Percentiles rank a stretch among this genome's conserved stretches.
These are phyloP conservation scores for Brassicogethes aeneus DNA, from an alignment of 2,888 invertebrate genomes.

Conservation along the genomic window DNA sequence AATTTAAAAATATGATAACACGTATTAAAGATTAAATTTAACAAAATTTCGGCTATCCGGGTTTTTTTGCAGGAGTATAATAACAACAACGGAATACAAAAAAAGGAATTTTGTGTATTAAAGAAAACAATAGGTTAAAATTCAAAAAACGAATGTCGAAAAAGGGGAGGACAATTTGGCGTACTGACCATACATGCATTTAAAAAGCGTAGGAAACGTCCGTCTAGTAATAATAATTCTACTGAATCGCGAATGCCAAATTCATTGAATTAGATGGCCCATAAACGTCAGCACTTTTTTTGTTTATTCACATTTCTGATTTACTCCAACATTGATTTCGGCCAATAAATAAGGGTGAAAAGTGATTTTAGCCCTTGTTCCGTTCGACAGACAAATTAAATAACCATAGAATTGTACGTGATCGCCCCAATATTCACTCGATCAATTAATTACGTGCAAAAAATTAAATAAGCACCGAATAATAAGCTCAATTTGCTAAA, in stretches of 20 bases:
- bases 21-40: too few relatives aligned
- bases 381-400: conserved; percentile 26
- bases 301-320: conserved; percentile 30
- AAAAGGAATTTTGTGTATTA: too few relatives aligned
- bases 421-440: conserved; percentile 19
- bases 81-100: too few relatives aligned
- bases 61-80: too few relatives aligned
- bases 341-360: conserved; percentile 37
- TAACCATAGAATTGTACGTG: conserved; percentile 24
- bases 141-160: too few relatives aligned
- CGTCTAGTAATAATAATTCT: background rate
- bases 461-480: background rate
- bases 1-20: too few relatives aligned
- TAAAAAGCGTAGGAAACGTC: background rate
- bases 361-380: conserved; percentile 29
- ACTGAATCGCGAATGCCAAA: background rate
- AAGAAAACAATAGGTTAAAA: too few relatives aligned
- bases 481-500: too few relatives aligned
- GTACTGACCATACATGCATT: too few relatives aligned
- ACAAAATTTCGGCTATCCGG: too few relatives aligned
- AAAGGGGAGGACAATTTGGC: too few relatives aligned
- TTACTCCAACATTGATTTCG: conserved; percentile 37
- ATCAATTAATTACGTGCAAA: conserved; percentile 16
- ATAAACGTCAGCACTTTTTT: conserved; percentile 34
- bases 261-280: conserved; percentile 33